Evolutionary conservation across 2,888 invertebrate genomes (phyloP).

Genomic region (Luffia ferchaultella): DNA sequence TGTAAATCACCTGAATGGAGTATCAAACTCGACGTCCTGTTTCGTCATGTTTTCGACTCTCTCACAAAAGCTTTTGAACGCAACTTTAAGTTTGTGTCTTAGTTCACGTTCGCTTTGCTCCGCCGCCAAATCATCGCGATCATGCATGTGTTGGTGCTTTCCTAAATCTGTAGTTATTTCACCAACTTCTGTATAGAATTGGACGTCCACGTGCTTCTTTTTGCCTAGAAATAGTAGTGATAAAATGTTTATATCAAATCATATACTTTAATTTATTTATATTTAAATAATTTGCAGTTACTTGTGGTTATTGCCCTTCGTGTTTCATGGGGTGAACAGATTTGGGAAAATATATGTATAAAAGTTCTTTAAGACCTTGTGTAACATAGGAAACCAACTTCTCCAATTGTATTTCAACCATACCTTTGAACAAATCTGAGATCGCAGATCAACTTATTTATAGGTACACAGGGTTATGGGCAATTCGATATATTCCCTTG

Average conservation of each 20-base stretch:
- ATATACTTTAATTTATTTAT: too few relatives aligned
- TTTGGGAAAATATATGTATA: too few relatives aligned
- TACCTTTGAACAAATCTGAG: too few relatives aligned
- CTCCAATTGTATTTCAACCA: too few relatives aligned
- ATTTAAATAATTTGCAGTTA: too few relatives aligned
- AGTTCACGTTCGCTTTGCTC: conserved; percentile 98
- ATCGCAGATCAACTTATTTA: too few relatives aligned
- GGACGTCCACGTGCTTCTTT: conserved; percentile 98
- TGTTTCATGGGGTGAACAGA: too few relatives aligned
- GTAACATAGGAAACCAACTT: too few relatives aligned
- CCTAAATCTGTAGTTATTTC: conserved; percentile 99
- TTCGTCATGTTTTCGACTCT: conserved; percentile 96
- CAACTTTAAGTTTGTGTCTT: conserved; percentile 94
- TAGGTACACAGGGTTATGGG: too few relatives aligned
- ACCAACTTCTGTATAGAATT: conserved; percentile 99
- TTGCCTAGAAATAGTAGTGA: conserved; percentile 56
- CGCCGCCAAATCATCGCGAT: conserved; percentile 97
- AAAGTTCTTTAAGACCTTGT: too few relatives aligned
- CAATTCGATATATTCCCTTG: too few relatives aligned
- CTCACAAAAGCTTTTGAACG: conserved; percentile 98
- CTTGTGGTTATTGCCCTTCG: too few relatives aligned
- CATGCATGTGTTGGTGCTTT: conserved; percentile 99
- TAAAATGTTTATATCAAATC: neutral
- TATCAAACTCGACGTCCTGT: conserved; percentile 97
- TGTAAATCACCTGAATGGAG: conserved; percentile 88